Evolutionary conservation across 2,888 invertebrate species (phyloP).

Genomic region (Idaea aversata): DNA sequence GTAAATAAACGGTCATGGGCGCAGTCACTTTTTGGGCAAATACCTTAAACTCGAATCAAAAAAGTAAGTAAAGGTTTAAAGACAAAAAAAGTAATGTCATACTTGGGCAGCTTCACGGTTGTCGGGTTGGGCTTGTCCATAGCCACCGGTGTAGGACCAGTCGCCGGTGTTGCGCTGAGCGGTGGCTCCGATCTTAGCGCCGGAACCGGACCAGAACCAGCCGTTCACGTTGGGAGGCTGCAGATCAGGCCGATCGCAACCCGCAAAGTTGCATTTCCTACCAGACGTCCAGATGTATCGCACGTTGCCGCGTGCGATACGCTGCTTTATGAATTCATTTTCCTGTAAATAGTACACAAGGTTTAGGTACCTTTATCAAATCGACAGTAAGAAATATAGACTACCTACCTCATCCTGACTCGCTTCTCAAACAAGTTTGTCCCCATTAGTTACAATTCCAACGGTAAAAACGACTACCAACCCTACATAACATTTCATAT

Average conservation of each 20-base stretch:
- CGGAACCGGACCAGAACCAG: slow-evolving; percentile 97
- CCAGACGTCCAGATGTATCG: slow-evolving; percentile 95
- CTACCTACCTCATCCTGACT: too few relatives aligned
- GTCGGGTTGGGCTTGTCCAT: slow-evolving; percentile 92
- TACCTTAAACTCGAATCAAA: background rate
- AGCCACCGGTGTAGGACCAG: slow-evolving; percentile 94
- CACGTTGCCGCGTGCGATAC: slow-evolving; percentile 88
- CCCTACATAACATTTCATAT: slow-evolving; percentile 13
- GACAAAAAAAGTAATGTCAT: slow-evolving; percentile 25
- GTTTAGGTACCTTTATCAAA: background rate
- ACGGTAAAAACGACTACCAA: background rate
- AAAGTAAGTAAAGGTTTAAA: background rate
- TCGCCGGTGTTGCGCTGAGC: slow-evolving; percentile 93
- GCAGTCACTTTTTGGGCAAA: background rate
- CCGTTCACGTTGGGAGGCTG: slow-evolving; percentile 93
- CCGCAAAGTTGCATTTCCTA: slow-evolving; percentile 95
- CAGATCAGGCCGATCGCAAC: slow-evolving; percentile 90
- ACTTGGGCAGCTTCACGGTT: slow-evolving; percentile 95
- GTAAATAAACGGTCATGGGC: slow-evolving; percentile 15
- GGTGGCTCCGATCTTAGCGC: slow-evolving; percentile 94
- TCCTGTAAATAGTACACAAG: slow-evolving; percentile 67
- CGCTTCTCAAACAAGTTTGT: background rate
- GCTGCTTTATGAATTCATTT: slow-evolving; percentile 94
- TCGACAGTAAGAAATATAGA: too few relatives aligned
- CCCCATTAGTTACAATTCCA: background rate